Percentiles rank a stretch among this genome's conserved stretches.
phyloP scores from a whole-genome alignment of 2,888 invertebrate species.

The Hipparchia semele region DNA sequence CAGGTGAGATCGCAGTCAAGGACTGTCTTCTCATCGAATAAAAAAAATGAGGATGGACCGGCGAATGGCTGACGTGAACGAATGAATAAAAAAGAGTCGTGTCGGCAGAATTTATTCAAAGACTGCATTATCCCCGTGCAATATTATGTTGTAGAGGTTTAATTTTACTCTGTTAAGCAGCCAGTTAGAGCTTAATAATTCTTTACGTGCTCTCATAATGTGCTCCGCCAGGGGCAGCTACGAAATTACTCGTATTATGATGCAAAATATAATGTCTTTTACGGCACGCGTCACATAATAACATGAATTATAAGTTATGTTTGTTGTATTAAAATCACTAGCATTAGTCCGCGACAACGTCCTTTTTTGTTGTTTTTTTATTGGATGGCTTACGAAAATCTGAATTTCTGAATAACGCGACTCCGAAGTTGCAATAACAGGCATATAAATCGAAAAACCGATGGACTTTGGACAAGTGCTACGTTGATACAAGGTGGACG shows the following conservation, averaged over 20 bases:
- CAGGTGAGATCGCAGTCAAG: too few relatives aligned
- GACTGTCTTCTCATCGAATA: too few relatives aligned
- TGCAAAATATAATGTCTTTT: constrained; percentile 8
- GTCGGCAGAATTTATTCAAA: neutral
- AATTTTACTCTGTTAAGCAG: constrained; percentile 4
- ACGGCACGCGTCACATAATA: neutral
- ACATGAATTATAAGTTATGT: neutral
- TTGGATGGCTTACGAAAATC: too few relatives aligned
- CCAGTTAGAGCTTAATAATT: neutral
- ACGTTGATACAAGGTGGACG: too few relatives aligned
- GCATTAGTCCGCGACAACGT: neutral
- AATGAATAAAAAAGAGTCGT: too few relatives aligned
- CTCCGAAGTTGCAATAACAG: too few relatives aligned
- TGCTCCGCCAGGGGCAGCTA: neutral
- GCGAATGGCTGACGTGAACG: too few relatives aligned
- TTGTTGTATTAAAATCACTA: neutral
- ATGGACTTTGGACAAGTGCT: too few relatives aligned
- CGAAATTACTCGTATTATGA: constrained; percentile 2
- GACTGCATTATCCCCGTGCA: neutral
- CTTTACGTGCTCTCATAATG: constrained; percentile 6
- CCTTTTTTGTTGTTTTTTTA: too few relatives aligned
- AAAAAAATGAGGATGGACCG: too few relatives aligned
- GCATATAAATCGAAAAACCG: too few relatives aligned
- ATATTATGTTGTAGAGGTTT: constrained; percentile 10
- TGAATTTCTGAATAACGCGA: too few relatives aligned